Conservation (phyloP, 2,797 vertebrate species). For the Esox lucius region DNA sequence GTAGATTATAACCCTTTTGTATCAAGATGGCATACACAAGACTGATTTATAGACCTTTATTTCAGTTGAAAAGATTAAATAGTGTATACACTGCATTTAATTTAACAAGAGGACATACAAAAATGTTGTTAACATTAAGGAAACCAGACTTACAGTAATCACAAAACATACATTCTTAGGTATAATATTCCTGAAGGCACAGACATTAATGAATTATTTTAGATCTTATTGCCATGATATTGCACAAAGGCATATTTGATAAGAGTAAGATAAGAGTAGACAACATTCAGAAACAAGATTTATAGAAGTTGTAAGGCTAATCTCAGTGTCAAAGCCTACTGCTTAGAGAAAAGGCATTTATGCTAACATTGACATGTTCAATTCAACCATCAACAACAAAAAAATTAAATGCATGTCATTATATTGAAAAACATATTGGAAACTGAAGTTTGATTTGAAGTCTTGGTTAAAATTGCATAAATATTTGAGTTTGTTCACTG, state of each 20-base stretch:
- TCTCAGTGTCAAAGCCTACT: conserved; percentile 2
- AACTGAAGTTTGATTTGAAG: conserved; percentile 7
- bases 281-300: conserved; percentile 32
- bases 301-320: conserved; percentile 17
- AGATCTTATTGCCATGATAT: conserved; percentile 44
- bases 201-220: conserved; percentile 45
- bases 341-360: conserved; percentile 33
- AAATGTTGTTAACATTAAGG: conserved; percentile 21
- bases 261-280: conserved; percentile 24
- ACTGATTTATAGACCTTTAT: conserved; percentile 53
- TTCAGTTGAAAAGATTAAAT: conserved; percentile 49
- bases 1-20: no score
- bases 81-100: conserved; percentile 3
- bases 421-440: neutral
- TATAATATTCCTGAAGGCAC: conserved; percentile 51
- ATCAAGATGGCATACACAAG: neutral
- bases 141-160: conserved; percentile 31
- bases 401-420: conserved; percentile 4
- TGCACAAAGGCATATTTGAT: conserved; percentile 38
- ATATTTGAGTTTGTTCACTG: conserved; percentile 38
- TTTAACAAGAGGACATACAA: neutral
- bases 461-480: conserved; percentile 39
- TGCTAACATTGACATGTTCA: neutral
- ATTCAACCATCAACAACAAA: neutral
- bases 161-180: conserved; percentile 25